phyloP scores from a whole-genome alignment of 2,888 invertebrate genomes.

The Pilophorus perplexus region DNA sequence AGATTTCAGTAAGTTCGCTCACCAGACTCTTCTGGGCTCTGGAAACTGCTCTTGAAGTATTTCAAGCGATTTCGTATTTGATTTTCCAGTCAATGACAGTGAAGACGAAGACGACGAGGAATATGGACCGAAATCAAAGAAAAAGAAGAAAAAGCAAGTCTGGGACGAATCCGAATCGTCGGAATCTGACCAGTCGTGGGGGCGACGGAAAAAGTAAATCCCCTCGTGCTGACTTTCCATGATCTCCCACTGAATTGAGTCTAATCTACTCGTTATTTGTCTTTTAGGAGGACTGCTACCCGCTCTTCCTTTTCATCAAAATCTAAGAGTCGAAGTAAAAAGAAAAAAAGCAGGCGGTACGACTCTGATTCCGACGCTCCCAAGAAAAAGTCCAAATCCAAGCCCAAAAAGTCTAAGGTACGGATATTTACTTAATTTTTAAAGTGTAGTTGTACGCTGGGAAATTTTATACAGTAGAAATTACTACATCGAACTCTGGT shows the following conservation, averaged over 20 bases:
- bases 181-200: conserved; percentile 45
- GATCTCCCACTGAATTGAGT: background rate
- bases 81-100: conserved; percentile 55
- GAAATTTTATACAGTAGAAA: too few relatives aligned
- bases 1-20: conserved; percentile 57
- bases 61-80: too few relatives aligned
- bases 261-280: background rate
- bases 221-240: background rate
- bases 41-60: too few relatives aligned
- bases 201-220: conserved; percentile 44
- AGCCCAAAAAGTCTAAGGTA: conserved; percentile 33
- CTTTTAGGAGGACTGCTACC: background rate
- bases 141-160: conserved; percentile 55
- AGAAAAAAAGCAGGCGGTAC: conserved; percentile 19
- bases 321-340: conserved; percentile 17
- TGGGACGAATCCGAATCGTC: conserved; percentile 61
- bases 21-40: background rate
- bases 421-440: too few relatives aligned
- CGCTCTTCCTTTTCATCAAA: conserved; percentile 12
- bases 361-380: conserved; percentile 35
- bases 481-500: too few relatives aligned
- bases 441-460: too few relatives aligned
- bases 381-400: conserved; percentile 29
- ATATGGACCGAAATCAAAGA: conserved; percentile 59
- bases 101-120: conserved; percentile 58